These are phyloP conservation scores for Pogonocherus hispidulus DNA, from an alignment of 2,888 invertebrate species.

Conservation along the genomic window DNA sequence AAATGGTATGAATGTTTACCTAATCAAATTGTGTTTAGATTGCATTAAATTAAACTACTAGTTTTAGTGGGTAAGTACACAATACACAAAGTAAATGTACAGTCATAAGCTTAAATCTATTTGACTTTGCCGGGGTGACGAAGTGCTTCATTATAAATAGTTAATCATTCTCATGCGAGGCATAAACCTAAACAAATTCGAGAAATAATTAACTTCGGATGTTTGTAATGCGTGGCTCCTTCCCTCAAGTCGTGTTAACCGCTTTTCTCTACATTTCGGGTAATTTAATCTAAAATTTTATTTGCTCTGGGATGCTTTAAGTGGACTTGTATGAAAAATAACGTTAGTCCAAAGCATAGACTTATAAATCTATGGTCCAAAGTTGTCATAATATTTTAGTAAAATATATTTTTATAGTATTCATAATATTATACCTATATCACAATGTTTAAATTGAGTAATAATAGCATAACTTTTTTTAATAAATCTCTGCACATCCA, in stretches of 20 bases:
- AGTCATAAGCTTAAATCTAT: slow-evolving; percentile 55
- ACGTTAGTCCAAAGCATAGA: background rate
- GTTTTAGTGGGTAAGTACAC: slow-evolving; percentile 55
- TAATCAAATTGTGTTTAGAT: slow-evolving; percentile 58
- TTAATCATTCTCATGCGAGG: slow-evolving; percentile 37
- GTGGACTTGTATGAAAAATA: background rate
- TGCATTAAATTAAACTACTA: slow-evolving; percentile 60
- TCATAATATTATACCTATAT: too few species aligned
- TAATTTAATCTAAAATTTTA: background rate
- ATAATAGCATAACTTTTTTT: too few species aligned
- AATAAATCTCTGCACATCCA: too few species aligned
- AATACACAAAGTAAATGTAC: slow-evolving; percentile 53
- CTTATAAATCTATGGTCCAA: too few species aligned
- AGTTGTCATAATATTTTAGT: too few species aligned
- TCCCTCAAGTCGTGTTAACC: background rate
- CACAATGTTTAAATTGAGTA: too few species aligned
- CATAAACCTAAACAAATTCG: slow-evolving; percentile 31
- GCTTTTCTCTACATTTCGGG: background rate
- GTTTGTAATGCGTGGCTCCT: slow-evolving; percentile 3
- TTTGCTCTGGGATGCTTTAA: background rate
- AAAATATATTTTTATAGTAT: too few species aligned
- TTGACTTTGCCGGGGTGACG: slow-evolving; percentile 54
- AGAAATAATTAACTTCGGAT: slow-evolving; percentile 24
- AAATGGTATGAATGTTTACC: slow-evolving; percentile 56
- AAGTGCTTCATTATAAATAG: slow-evolving; percentile 55